phyloP scores from a whole-genome alignment of 2,888 invertebrate species.

The Stegana nigrithorax region DNA sequence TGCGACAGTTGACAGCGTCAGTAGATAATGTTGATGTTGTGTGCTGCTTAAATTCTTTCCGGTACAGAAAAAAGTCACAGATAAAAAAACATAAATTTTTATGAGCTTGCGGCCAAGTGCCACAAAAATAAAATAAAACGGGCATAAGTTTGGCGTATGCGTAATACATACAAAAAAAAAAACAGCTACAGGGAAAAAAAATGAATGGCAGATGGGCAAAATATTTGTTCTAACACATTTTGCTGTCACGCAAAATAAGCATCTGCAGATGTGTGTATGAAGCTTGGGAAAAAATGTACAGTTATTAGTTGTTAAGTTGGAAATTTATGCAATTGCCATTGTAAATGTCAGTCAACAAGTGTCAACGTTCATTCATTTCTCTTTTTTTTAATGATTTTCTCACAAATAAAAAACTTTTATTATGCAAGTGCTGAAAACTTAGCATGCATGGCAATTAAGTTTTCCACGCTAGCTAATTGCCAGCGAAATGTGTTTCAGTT shows the following conservation, averaged over 20 bases:
- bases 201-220: background rate
- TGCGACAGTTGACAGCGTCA: slow-evolving; percentile 26
- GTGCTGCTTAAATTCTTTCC: slow-evolving; percentile 44
- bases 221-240: background rate
- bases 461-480: slow-evolving; percentile 9
- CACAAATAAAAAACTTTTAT: no score
- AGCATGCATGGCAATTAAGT: no score
- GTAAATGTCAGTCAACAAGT: slow-evolving; percentile 6
- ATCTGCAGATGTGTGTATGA: background rate
- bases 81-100: slow-evolving; percentile 3
- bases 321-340: background rate
- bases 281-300: background rate
- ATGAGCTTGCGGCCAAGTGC: background rate
- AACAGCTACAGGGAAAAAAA: background rate
- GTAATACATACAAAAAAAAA: no score
- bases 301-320: background rate
- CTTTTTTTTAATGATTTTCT: no score
- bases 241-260: background rate
- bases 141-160: no score
- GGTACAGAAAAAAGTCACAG: slow-evolving; percentile 57
- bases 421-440: no score
- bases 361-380: no score
- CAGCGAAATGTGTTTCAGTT: slow-evolving; percentile 10
- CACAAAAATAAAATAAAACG: background rate
- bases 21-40: slow-evolving; percentile 37